A percentile compares a stretch with the other conserved stretches of the same genome.
Conservation (phyloP, 2,113 vertebrate genomes). For the Petromus typicus region DNA sequence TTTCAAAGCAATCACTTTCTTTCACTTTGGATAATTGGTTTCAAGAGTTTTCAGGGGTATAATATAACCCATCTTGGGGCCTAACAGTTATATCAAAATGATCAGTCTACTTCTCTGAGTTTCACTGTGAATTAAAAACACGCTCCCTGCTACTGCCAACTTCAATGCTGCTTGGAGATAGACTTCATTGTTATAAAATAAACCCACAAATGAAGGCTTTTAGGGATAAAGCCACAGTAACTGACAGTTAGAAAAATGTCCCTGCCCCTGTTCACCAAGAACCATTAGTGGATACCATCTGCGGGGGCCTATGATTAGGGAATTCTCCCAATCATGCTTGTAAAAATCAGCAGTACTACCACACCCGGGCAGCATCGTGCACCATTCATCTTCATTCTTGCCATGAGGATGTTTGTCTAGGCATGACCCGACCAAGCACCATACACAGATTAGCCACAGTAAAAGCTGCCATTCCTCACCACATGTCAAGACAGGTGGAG, state of each 20-base stretch:
- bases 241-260: constrained; percentile 59
- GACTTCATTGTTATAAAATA: constrained; percentile 46
- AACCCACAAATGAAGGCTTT: not conserved
- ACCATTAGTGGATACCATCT: constrained; percentile 52
- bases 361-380: not conserved
- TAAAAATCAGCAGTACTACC: not conserved
- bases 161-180: not conserved
- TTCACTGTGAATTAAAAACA: constrained; percentile 36
- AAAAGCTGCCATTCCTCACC: constrained; percentile 87
- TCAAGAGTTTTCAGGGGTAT: not conserved
- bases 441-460: not conserved
- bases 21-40: constrained; percentile 17
- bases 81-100: not conserved
- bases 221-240: constrained; percentile 20
- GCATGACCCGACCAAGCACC: constrained; percentile 23
- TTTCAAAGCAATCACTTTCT: not conserved
- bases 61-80: not conserved
- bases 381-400: constrained; percentile 39
- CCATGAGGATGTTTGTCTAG: constrained; percentile 25
- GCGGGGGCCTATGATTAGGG: constrained; percentile 15
- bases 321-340: constrained; percentile 34
- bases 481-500: constrained; percentile 99
- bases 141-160: not conserved
- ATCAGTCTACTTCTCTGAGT: not conserved
- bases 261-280: constrained; percentile 34